Percentiles rank a stretch among this genome's conserved stretches.
Evolutionary conservation across 2,797 vertebrate species (phyloP).

Genomic region (Anguilla pacifica): DNA sequence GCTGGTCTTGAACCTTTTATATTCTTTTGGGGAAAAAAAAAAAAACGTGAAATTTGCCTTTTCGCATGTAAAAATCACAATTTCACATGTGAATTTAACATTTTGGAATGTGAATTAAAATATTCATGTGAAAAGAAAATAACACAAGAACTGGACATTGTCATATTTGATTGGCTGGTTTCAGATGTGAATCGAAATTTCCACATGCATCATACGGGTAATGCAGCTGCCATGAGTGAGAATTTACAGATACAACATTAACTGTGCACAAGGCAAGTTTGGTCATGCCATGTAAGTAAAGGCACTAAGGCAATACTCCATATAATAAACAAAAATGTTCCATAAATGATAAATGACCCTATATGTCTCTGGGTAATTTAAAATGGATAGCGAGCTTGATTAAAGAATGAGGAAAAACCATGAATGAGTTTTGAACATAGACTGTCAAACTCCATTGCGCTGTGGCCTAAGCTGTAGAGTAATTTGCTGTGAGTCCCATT

Average conservation of each 20-base stretch:
- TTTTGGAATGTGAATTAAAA: too few species aligned
- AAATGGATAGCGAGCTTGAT: background rate
- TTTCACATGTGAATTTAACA: too few species aligned
- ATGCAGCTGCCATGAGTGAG: background rate
- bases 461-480: background rate
- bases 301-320: too few species aligned
- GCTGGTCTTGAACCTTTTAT: background rate
- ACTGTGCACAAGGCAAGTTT: background rate
- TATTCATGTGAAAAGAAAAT: too few species aligned
- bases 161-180: too few species aligned
- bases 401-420: background rate
- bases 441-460: background rate
- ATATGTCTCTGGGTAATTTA: background rate
- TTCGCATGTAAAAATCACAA: too few species aligned
- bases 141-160: too few species aligned
- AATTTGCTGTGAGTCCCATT: background rate
- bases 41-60: too few species aligned
- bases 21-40: too few species aligned
- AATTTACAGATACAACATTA: background rate
- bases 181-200: too few species aligned
- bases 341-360: background rate
- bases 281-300: background rate
- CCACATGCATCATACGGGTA: background rate
- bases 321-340: background rate
- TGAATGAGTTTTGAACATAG: background rate